phyloP scores from a whole-genome alignment of 37 sponge, comb jelly and placozoan species.

The Theonella swinhoei region DNA sequence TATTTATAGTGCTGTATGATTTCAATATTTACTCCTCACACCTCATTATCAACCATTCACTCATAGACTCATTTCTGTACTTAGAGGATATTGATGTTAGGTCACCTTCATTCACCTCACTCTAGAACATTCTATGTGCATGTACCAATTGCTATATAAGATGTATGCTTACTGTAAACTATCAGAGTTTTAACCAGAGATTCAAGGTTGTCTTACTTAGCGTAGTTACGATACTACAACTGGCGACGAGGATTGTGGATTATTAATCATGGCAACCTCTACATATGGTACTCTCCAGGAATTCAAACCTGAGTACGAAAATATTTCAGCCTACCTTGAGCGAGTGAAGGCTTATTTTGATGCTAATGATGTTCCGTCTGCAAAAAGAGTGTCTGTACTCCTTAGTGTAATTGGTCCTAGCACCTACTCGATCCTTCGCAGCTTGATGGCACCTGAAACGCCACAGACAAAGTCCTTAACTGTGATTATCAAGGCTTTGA shows the following conservation, averaged over 20 bases:
- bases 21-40: too few relatives aligned
- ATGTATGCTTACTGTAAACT: too few relatives aligned
- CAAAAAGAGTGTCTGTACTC: not conserved
- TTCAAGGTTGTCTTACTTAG: too few relatives aligned
- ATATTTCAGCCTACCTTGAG: not conserved
- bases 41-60: too few relatives aligned
- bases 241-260: slow-evolving; percentile 48
- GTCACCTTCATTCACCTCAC: too few relatives aligned
- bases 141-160: too few relatives aligned
- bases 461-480: not conserved
- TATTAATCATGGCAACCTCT: slow-evolving; percentile 13
- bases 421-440: not conserved
- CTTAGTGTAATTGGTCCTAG: not conserved
- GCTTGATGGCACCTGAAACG: not conserved
- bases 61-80: too few relatives aligned
- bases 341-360: slow-evolving; percentile 6
- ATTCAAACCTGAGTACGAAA: slow-evolving; percentile 6
- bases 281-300: slow-evolving; percentile 1
- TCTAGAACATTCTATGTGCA: too few relatives aligned
- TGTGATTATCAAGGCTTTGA: not conserved
- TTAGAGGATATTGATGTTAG: too few relatives aligned
- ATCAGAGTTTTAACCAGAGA: too few relatives aligned
- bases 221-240: slow-evolving; percentile 24
- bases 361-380: slow-evolving; percentile 15
- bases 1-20: too few relatives aligned